Conservation (phyloP, 2,888 invertebrate species). For the Unio pictorum region DNA sequence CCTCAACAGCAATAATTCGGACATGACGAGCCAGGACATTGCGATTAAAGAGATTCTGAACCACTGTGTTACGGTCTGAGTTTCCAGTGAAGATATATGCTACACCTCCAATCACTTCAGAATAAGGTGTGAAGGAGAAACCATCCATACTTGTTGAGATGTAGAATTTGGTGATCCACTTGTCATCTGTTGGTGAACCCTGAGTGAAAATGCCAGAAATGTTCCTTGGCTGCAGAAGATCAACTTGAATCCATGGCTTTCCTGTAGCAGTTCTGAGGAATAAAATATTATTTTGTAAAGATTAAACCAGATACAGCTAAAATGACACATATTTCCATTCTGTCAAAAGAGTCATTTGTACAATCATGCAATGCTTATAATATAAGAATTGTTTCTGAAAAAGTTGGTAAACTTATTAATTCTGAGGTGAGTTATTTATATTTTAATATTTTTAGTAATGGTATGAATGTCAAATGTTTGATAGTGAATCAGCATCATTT, state of each 20-base stretch:
- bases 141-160: conserved; percentile 54
- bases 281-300: not conserved
- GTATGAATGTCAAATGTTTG: no score
- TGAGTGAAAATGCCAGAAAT: conserved; percentile 56
- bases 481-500: no score
- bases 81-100: conserved; percentile 48
- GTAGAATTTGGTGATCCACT: conserved; percentile 48
- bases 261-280: conserved; percentile 30
- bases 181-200: conserved; percentile 46
- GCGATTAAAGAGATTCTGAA: conserved; percentile 45
- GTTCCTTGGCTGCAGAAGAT: conserved; percentile 43
- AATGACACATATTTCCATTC: no score
- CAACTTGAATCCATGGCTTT: conserved; percentile 57
- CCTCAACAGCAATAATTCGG: conserved; percentile 42
- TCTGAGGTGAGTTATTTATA: no score
- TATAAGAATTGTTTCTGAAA: no score
- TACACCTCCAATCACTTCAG: conserved; percentile 21
- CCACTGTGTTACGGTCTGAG: conserved; percentile 42
- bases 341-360: no score
- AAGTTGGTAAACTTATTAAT: no score
- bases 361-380: no score
- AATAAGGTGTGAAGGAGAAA: conserved; percentile 40
- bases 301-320: no score
- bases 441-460: no score
- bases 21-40: conserved; percentile 48